Conservation (phyloP, 2,113 vertebrate genomes). For the Ploceus nigricollis region DNA sequence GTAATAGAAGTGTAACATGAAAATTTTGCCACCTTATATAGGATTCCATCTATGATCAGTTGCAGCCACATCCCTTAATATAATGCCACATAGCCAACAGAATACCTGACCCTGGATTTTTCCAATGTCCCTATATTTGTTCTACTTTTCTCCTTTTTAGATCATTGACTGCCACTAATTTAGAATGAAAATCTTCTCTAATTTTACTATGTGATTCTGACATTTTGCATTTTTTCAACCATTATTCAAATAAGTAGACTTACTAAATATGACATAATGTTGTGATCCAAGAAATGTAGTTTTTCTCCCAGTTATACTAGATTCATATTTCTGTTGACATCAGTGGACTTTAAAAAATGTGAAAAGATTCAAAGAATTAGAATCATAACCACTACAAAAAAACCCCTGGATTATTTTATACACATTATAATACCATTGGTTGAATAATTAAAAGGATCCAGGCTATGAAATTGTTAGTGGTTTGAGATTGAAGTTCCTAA, state of each 20-base stretch:
- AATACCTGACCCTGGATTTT: not conserved
- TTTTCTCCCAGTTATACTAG: not conserved
- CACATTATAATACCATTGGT: rapidly evolving
- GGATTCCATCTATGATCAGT: not conserved
- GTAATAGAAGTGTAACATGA: not conserved
- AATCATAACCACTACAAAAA: not conserved
- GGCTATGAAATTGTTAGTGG: not conserved
- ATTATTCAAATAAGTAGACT: not conserved
- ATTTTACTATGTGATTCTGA: not conserved
- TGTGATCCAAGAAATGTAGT: not conserved
- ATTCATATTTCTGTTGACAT: not conserved
- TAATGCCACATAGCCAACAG: not conserved
- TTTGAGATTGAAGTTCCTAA: not conserved
- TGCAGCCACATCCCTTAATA: not conserved
- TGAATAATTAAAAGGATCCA: not conserved
- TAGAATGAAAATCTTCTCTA: not conserved
- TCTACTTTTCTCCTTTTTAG: not conserved
- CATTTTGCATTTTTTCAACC: not conserved
- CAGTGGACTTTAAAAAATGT: not conserved
- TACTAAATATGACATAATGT: not conserved
- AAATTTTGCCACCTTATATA: not conserved
- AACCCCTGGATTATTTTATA: rapidly evolving
- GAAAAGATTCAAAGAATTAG: not conserved
- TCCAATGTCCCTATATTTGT: not conserved
- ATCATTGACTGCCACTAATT: not conserved